These are phyloP conservation scores for Channallabes apus DNA, from an alignment of 2,797 vertebrate genomes.

Conservation along the genomic window DNA sequence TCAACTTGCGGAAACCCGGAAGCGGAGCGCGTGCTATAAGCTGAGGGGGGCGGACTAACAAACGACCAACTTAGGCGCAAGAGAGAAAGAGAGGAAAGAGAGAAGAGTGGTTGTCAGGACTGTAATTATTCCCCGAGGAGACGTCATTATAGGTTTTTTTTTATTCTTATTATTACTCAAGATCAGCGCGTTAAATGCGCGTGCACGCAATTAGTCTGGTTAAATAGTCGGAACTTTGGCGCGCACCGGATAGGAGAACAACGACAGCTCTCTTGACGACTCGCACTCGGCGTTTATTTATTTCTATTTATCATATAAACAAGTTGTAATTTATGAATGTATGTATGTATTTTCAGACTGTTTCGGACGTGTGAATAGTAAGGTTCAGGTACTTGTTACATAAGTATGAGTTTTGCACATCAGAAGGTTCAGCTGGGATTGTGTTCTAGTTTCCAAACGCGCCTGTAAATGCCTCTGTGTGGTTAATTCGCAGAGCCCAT, in stretches of 20 bases:
- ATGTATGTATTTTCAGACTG: neutral
- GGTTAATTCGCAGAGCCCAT: neutral
- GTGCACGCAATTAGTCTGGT: neutral
- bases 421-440: neutral
- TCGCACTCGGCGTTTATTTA: neutral
- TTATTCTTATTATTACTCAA: neutral
- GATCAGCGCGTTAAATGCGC: neutral
- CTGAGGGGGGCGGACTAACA: conserved; percentile 45
- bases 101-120: conserved; percentile 12
- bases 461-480: neutral
- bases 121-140: conserved; percentile 22
- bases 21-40: conserved; percentile 48
- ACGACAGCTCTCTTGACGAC: neutral
- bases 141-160: neutral
- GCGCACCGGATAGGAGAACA: conserved; percentile 22
- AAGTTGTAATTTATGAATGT: neutral
- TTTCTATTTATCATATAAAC: neutral
- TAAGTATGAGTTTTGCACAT: neutral
- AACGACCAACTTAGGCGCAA: neutral
- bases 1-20: conserved; percentile 56
- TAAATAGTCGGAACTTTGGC: neutral
- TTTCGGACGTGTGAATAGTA: conserved; percentile 9
- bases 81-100: conserved; percentile 20
- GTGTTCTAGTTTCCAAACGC: neutral
- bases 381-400: neutral